phyloP scores from a whole-genome alignment of 53 echinoderm and acorn worm genomes.

The Luidia sarsii region DNA sequence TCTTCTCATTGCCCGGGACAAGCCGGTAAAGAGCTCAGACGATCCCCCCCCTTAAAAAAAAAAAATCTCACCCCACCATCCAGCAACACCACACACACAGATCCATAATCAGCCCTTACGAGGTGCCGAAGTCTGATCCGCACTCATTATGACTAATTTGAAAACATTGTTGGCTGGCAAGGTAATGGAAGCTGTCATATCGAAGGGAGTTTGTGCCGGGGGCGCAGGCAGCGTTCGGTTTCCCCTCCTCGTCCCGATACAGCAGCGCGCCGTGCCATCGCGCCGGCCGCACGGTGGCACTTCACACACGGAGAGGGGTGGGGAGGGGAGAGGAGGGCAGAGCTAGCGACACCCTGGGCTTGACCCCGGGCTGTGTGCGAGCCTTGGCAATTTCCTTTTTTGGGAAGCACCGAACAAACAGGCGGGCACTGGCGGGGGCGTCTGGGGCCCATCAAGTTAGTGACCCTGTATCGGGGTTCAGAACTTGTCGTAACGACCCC shows the following conservation, averaged over 20 bases:
- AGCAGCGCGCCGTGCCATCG: too few species aligned
- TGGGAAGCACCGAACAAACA: slow-evolving; percentile 56
- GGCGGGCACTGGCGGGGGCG: slow-evolving; percentile 42
- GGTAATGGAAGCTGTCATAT: slow-evolving; percentile 60
- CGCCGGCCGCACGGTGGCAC: slow-evolving; percentile 41
- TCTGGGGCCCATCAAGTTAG: slow-evolving; percentile 60
- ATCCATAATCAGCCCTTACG: slow-evolving; percentile 58
- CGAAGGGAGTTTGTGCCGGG: slow-evolving; percentile 41
- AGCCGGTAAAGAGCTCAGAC: too few species aligned
- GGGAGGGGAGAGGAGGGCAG: slow-evolving; percentile 41
- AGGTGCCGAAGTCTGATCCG: slow-evolving; percentile 64
- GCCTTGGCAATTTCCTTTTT: slow-evolving; percentile 47
- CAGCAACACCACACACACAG: too few species aligned
- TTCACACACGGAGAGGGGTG: slow-evolving; percentile 39
- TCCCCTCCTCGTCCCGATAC: slow-evolving; percentile 29
- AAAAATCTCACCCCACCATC: too few species aligned
- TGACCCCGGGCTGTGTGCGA: slow-evolving; percentile 48
- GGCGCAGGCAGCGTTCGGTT: slow-evolving; percentile 38
- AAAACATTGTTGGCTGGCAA: slow-evolving; percentile 59
- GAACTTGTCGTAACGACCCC: slow-evolving; percentile 41
- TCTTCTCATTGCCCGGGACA: not conserved
- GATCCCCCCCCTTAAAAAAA: too few species aligned
- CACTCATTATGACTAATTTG: slow-evolving; percentile 70
- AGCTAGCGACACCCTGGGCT: slow-evolving; percentile 43
- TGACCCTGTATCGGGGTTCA: slow-evolving; percentile 45